Base-by-base conservation (phyloP, 2,888 invertebrate species). In the Caenorhabditis imperialis region DNA sequence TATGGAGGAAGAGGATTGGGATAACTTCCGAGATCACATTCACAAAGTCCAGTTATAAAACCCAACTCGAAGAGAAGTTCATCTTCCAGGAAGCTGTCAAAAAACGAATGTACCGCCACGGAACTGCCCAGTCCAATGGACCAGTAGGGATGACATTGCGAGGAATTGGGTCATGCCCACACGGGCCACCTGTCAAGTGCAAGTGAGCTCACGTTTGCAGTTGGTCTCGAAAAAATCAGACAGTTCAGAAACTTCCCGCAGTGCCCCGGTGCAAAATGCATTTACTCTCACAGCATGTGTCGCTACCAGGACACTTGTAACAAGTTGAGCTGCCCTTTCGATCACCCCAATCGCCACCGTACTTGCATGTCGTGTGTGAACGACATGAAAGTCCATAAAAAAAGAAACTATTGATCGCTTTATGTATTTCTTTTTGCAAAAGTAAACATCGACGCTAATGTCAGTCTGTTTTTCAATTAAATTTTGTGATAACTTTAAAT, bases 291-390 rank as follows among this genome's bases (percentile, higher is more conserved):
- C 22, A 74, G 73, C 20, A 35, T 40, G 22, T 79, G 79, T 47
- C 69, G 75, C 10, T 75, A 71, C 33, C 55, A 55, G 20, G 20
- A 33, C 2, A 22, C 65, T 1, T 79, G 79, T 45, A 74, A 69
- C 48, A 75, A 77, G 22, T 5, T 18, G 12, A 57, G 67, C 3
- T 79, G 79, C 35, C 79, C 79, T 16, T 79, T 79, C 53, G 79
- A 79, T 42, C 79, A 79, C 63, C 47, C 75, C 14, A 55, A 72
- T 27, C 69, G 73, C 10, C 77, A 75, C 7, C 37, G 79, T 6
- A 67, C 60, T 8, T 79, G 79, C 54, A 77, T 79, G 77, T 48
- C 75, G 1, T 79, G 79, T 45, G 47, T 75, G n/a, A 75, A 75
- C 20, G 77, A 79, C 33, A 65, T 76, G 67, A 79, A 74, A 55